phyloP scores from a whole-genome alignment of 2,888 invertebrate species.

The Drosophila melanosoma region DNA sequence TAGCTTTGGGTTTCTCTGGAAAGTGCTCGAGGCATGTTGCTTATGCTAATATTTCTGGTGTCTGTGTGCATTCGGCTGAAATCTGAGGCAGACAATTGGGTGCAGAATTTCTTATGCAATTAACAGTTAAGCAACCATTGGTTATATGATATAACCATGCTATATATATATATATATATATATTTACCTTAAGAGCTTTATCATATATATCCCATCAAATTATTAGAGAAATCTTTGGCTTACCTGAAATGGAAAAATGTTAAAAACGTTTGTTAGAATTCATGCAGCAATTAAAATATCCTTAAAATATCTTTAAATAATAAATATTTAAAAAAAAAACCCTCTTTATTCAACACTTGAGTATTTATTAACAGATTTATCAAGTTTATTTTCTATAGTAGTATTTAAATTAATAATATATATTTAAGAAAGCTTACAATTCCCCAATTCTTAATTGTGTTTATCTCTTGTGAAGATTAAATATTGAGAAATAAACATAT shows the following conservation, averaged over 20 bases:
- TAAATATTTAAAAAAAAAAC: neutral
- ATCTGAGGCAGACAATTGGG: constrained; percentile 28
- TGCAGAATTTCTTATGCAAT: constrained; percentile 39
- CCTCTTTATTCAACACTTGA: neutral
- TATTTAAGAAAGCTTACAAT: too few relatives aligned
- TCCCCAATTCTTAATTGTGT: too few relatives aligned
- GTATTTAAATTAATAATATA: neutral
- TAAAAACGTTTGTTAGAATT: neutral
- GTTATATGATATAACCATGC: neutral
- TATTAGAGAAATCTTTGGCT: constrained; percentile 6
- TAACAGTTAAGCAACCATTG: constrained; percentile 39
- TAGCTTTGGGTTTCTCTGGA: constrained; percentile 59
- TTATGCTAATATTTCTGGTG: constrained; percentile 69
- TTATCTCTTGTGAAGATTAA: neutral
- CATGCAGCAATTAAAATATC: too few relatives aligned
- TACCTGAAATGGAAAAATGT: constrained; percentile 38
- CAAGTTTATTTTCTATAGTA: neutral
- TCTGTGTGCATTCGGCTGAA: constrained; percentile 19
- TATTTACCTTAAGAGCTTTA: constrained; percentile 19
- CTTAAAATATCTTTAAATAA: neutral
- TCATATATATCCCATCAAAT: neutral
- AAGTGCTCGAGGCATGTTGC: constrained; percentile 59
- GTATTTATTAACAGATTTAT: neutral
- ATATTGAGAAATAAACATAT: neutral
- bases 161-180: neutral